Conservation (phyloP, 2,113 vertebrate genomes). For the Mastomys coucha region DNA sequence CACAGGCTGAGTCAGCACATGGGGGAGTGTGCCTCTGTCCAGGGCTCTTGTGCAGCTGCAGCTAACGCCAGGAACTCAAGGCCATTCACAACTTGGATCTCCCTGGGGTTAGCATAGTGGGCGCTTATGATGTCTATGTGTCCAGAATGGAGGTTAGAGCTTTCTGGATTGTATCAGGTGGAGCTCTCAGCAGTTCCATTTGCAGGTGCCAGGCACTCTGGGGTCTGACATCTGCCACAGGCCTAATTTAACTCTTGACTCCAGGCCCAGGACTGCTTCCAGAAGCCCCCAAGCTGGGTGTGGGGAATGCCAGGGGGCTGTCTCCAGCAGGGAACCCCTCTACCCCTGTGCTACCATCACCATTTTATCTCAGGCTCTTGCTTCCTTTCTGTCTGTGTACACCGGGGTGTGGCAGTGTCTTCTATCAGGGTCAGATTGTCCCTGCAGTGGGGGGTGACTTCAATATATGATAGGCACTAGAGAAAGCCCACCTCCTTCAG, state of each 20-base stretch:
- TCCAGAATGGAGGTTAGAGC: background rate
- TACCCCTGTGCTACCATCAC: background rate
- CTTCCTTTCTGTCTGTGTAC: background rate
- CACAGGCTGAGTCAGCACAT: background rate
- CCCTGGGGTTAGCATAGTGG: fast-evolving
- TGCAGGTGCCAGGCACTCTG: background rate
- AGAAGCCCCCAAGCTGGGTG: background rate
- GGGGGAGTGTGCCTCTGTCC: background rate
- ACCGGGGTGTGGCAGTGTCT: background rate
- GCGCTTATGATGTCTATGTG: background rate
- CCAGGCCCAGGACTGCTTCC: background rate
- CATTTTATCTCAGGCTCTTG: background rate
- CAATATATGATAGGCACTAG: fast-evolving
- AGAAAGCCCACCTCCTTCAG: background rate
- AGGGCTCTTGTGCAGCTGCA: background rate
- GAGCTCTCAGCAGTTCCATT: background rate
- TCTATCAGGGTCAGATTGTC: background rate
- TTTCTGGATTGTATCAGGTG: background rate
- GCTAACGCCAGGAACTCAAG: background rate
- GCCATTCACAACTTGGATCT: background rate
- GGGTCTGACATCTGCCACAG: background rate
- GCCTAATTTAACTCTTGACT: background rate
- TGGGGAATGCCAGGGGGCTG: background rate
- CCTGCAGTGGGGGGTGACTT: background rate
- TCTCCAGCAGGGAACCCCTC: background rate